Evolutionary conservation across 2,888 invertebrate genomes (phyloP), one percentile per base, ranked within the genome.

Genomic region (Idaea biselata): DNA sequence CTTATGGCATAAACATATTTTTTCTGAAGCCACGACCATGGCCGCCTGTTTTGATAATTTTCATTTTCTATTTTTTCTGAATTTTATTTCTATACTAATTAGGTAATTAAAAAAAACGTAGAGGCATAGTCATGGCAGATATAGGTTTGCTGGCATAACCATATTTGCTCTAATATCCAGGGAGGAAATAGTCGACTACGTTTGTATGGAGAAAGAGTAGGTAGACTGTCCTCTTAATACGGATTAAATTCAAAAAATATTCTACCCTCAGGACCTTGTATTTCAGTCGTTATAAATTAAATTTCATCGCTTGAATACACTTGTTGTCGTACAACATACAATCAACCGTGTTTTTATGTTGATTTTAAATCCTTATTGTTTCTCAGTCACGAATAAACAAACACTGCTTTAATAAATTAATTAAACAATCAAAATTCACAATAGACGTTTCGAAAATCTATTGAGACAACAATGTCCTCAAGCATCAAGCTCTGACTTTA

Each of bases 401-500:
- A 44, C 11, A 11, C 6, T 44, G 44, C 44, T 44, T 44, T 44
- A 44, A 44, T 44, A 44, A 44, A 44, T 44, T 8, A 44, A 44
- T 44, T 14, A 44, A 14, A 44, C 44, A 44, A 44, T 44, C 44
- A 44, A 14, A 8, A 44, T 44, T 44, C 44, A 44, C 14, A 8
- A 44, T 44, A 44, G 44, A 44, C 44, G 44, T 44, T 44, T 44
- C 14, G 14, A 11, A 11, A 44, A 8, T 44, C 8, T 44, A 44
- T 55, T 18, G 18, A 32, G 33, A 44, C 32, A 18, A 63, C 63
- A 60, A 66, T 61, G 63, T 59, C 60, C 58, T 54, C 53, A 31
- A 63, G 32, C 63, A 63, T 61, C 60, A 62, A 44, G 44, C 44
- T 44, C 44, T 55, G n/a, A 55, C 55, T 75, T 74, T 76, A 77